Conservation (phyloP, 2,888 invertebrate genomes). For the Terebella lapidaria region DNA sequence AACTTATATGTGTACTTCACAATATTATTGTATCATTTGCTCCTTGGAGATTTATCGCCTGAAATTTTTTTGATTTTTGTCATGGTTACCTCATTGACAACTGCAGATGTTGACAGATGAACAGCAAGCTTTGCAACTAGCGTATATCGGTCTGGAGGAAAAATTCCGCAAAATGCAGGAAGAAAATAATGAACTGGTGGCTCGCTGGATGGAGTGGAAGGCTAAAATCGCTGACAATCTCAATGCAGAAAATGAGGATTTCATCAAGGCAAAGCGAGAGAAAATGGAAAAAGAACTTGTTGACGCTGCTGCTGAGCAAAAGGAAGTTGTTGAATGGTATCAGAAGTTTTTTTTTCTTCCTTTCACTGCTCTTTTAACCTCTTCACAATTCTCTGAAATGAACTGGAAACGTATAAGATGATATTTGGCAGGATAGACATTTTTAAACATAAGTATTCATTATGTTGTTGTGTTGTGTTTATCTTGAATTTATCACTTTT, state of each 20-base stretch:
- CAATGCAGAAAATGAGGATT: conserved; percentile 87
- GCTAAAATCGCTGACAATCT: conserved; percentile 88
- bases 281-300: conserved; percentile 71
- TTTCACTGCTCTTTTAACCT: no score
- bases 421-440: no score
- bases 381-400: no score
- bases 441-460: no score
- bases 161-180: conserved; percentile 67
- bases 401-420: no score
- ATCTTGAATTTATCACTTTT: no score
- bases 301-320: conserved; percentile 18
- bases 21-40: no score
- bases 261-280: conserved; percentile 64
- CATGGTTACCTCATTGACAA: no score
- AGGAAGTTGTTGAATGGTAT: not conserved
- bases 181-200: conserved; percentile 46
- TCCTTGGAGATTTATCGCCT: no score
- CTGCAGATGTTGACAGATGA: conserved; percentile 85
- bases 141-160: conserved; percentile 82
- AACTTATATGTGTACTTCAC: no score
- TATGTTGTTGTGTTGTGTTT: no score
- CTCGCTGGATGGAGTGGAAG: conserved; percentile 81
- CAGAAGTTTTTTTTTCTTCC: not conserved
- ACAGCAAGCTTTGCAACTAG: conserved; percentile 87
- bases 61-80: no score